phyloP scores from a whole-genome alignment of 2,888 invertebrate species.

The Tetragnatha montana region DNA sequence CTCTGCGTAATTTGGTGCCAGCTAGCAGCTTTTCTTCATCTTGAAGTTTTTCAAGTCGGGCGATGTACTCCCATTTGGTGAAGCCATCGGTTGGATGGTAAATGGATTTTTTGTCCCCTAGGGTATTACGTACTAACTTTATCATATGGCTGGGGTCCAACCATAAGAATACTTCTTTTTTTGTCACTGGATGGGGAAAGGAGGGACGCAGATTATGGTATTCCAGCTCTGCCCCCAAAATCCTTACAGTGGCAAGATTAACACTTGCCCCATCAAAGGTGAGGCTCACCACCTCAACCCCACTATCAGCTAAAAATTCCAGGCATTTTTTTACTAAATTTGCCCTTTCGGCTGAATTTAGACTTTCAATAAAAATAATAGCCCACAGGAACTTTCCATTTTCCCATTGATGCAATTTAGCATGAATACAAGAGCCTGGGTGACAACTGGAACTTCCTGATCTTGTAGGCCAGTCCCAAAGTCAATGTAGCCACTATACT shows the following conservation, averaged over 20 bases:
- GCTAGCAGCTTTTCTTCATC: not conserved
- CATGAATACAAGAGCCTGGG: slow-evolving; percentile 23
- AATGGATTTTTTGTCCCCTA: not conserved
- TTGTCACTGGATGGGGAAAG: slow-evolving; percentile 18
- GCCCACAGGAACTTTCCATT: slow-evolving; percentile 49
- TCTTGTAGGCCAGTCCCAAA: slow-evolving; percentile 25
- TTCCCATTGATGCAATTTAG: slow-evolving; percentile 3
- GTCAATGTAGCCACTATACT: slow-evolving; percentile 38
- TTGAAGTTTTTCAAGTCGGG: not conserved
- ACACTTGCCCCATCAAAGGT: slow-evolving; percentile 32
- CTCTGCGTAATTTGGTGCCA: not conserved
- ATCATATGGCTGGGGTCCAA: slow-evolving; percentile 19
- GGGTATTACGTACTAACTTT: slow-evolving; percentile 5
- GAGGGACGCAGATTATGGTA: not conserved
- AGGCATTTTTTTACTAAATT: slow-evolving; percentile 2
- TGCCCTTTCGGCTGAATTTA: not conserved
- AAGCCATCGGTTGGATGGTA: not conserved
- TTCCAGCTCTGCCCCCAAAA: slow-evolving; percentile 7
- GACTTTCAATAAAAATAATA: slow-evolving; percentile 47
- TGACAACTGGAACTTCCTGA: slow-evolving; percentile 11
- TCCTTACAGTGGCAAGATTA: slow-evolving; percentile 18
- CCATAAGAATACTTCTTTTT: slow-evolving; percentile 15
- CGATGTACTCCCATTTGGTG: slow-evolving; percentile 17
- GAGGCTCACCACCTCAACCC: not conserved
- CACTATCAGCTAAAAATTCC: not conserved